phyloP scores from a whole-genome alignment of 2,113 vertebrate genomes.

The Malurus elegans region DNA sequence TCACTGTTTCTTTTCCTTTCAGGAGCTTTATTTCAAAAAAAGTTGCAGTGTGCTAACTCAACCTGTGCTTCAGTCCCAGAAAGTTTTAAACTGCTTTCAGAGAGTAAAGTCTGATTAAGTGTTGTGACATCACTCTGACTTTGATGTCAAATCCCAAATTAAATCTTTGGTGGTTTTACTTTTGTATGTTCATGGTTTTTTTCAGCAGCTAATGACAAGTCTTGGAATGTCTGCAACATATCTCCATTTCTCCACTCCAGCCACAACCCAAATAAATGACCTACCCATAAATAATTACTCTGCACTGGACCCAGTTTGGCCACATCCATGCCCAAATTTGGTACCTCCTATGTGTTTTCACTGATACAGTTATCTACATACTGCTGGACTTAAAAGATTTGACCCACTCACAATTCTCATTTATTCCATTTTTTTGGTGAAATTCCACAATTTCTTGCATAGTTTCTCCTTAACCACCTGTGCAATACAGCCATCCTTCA shows the following conservation, averaged over 20 bases:
- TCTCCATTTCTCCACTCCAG: not conserved
- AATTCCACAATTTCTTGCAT: not conserved
- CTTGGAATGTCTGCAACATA: not conserved
- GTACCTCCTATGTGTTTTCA: not conserved
- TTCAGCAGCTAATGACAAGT: not conserved
- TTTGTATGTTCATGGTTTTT: not conserved
- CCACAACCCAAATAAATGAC: not conserved
- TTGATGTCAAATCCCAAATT: not conserved
- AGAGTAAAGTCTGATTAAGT: not conserved
- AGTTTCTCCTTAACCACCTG: not conserved
- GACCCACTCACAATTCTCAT: not conserved
- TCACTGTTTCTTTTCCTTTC: slow-evolving; percentile 19
- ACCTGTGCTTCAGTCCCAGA: not conserved
- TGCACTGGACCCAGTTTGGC: not conserved
- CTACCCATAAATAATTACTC: not conserved
- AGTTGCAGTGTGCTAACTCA: not conserved
- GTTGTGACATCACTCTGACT: not conserved
- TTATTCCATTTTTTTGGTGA: not conserved
- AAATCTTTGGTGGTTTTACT: not conserved
- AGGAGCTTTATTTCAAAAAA: not conserved
- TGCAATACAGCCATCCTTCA: not conserved
- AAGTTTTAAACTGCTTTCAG: not conserved
- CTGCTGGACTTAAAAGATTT: not conserved
- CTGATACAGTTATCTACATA: not conserved
- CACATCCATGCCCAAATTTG: not conserved